phyloP scores from a whole-genome alignment of 2,888 invertebrate species.

The Amiota mariae region DNA sequence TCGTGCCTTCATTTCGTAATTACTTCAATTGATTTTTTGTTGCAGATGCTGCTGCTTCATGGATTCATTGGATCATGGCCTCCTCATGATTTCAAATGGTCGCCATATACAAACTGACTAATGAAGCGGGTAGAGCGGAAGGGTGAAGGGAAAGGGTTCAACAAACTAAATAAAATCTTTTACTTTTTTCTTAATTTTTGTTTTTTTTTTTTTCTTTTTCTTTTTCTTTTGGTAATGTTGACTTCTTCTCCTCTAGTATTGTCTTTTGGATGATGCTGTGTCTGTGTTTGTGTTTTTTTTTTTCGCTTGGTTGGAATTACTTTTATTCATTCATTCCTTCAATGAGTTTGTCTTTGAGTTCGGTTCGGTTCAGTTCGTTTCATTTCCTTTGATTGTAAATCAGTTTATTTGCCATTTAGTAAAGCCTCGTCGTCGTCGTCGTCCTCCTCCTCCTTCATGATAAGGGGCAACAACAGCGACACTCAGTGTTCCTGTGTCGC shows the following conservation, averaged over 20 bases:
- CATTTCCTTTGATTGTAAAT: slow-evolving; percentile 67
- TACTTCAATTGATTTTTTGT: slow-evolving; percentile 71
- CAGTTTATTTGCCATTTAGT: slow-evolving; percentile 68
- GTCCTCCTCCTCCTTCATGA: slow-evolving; percentile 35
- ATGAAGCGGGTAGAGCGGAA: too few relatives aligned
- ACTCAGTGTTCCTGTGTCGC: slow-evolving; percentile 23
- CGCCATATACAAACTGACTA: slow-evolving; percentile 20
- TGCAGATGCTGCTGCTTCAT: slow-evolving; percentile 56
- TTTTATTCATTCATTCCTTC: too few relatives aligned
- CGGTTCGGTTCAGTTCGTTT: slow-evolving; percentile 37
- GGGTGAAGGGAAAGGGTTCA: too few relatives aligned
- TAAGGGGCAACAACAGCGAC: not conserved
- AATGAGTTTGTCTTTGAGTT: not conserved
- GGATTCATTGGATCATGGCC: slow-evolving; percentile 13
- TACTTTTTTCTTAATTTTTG: too few relatives aligned
- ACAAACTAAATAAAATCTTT: too few relatives aligned
- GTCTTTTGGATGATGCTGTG: not conserved
- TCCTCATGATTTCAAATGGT: slow-evolving; percentile 14
- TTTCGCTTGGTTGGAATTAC: too few relatives aligned
- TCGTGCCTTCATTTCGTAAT: slow-evolving; percentile 73
- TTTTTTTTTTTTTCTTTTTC: too few relatives aligned
- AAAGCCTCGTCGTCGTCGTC: slow-evolving; percentile 51
- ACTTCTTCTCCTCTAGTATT: not conserved
- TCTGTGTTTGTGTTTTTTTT: not conserved
- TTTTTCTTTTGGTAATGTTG: not conserved